phyloP scores from a whole-genome alignment of 2,113 vertebrate genomes.

The Herpailurus yagouaroundi region DNA sequence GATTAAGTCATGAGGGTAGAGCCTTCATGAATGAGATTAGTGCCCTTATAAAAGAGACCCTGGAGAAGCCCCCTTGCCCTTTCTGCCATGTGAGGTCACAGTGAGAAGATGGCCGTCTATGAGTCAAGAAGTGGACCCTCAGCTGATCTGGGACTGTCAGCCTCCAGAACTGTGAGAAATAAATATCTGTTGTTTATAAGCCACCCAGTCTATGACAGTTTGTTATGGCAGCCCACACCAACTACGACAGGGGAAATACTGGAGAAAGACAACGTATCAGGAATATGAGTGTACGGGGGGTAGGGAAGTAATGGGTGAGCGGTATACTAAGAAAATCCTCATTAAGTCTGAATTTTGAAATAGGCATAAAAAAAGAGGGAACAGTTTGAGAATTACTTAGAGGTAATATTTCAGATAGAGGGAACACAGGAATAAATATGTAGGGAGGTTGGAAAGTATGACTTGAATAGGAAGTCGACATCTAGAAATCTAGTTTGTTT shows the following conservation, averaged over 20 bases:
- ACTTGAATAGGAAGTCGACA: neutral
- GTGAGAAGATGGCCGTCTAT: neutral
- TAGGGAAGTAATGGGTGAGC: neutral
- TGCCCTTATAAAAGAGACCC: neutral
- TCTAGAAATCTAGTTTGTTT: neutral
- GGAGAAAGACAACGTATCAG: neutral
- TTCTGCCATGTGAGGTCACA: neutral
- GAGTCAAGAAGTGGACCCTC: neutral
- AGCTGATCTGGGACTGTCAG: neutral
- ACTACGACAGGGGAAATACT: neutral
- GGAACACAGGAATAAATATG: neutral
- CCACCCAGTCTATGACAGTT: neutral
- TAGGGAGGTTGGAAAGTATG: neutral
- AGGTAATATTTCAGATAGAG: neutral
- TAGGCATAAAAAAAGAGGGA: neutral
- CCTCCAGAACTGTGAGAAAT: neutral
- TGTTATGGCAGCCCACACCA: neutral
- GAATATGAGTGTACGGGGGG: neutral
- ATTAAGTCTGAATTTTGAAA: conserved; percentile 35
- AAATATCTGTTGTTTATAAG: neutral
- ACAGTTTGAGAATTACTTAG: neutral
- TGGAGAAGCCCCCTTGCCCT: neutral
- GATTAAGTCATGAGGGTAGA: neutral
- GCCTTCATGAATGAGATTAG: neutral
- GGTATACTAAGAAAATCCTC: neutral